Evolutionary conservation across 1,140 invertebrate species (phyloP).

Genomic region (Calycopis cecrops): DNA sequence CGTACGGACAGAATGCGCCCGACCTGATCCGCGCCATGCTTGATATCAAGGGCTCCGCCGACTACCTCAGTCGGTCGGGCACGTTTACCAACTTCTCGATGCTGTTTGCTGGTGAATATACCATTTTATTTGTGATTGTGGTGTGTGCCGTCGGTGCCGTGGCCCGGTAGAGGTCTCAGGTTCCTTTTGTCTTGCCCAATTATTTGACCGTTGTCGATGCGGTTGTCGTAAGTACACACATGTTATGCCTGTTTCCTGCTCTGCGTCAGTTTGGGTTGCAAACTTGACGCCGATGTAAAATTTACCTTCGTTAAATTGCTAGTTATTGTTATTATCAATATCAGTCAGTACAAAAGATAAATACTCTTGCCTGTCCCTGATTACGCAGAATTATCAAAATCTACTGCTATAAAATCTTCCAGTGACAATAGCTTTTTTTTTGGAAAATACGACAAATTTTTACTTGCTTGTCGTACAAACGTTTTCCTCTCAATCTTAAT

Average conservation of each 20-base stretch:
- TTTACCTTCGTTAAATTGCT: too few relatives aligned
- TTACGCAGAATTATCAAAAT: too few relatives aligned
- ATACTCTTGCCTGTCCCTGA: too few relatives aligned
- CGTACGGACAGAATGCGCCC: conserved; percentile 36
- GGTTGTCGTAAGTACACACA: conserved; percentile 2
- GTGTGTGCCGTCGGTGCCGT: conserved; percentile 33
- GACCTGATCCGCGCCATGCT: conserved; percentile 72
- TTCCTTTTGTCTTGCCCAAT: conserved; percentile 5
- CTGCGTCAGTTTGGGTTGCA: neutral
- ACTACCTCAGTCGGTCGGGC: conserved; percentile 82
- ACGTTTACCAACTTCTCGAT: conserved; percentile 84
- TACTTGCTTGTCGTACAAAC: too few relatives aligned
- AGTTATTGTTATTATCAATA: too few relatives aligned
- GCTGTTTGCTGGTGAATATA: conserved; percentile 81
- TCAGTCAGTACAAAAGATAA: too few relatives aligned
- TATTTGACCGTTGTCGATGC: neutral
- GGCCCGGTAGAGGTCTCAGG: conserved; percentile 4
- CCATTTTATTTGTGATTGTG: conserved; percentile 41
- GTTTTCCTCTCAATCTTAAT: too few relatives aligned
- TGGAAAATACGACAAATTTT: too few relatives aligned
- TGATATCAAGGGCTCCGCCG: conserved; percentile 82
- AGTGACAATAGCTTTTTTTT: too few relatives aligned
- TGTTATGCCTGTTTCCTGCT: neutral
- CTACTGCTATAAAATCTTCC: too few relatives aligned
- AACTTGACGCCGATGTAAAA: too few relatives aligned